Base-by-base conservation (phyloP, 2,797 vertebrate species). In the Eleutherodactylus coqui region DNA sequence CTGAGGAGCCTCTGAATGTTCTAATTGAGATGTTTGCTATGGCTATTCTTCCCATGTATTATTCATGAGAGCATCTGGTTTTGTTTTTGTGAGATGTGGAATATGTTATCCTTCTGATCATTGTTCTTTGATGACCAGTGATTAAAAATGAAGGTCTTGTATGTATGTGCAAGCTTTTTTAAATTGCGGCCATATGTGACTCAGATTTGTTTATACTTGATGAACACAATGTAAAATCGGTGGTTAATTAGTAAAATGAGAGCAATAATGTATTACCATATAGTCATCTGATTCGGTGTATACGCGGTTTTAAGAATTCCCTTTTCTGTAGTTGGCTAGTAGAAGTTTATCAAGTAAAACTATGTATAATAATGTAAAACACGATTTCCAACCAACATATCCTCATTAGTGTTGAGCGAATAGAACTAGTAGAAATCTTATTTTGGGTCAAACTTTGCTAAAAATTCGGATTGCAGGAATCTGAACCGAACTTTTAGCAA, bases 1-100 rank as follows among this genome's bases (percentile, higher is more conserved):
- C 80, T 78, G 73, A 72, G 49, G 36, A 83, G 75, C 49, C 67
- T 83, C 24, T 78, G 32, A 27, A 79, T 87, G n/a, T 60, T 47
- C 17, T 69, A 27, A 43, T n/a, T 60, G 38, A 60, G 70, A 21
- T 77, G 34, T 67, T n/a, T 60, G 47, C 55, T 55, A 29, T 32
- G 75, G 27, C 73, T 51, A 87, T 72, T 70, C 62, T 14, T 27
- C 70, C 43, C 38, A 70, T 87, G 77, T 69, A 87, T 79, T 83
- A 87, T 87, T 82, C 80, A 87, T 83, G 36, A 55, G 21, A 36
- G 55, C 85, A 87, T 87, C 85, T 87, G 85, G 49, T 78, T 77
- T 55, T 72, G 79, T 79, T 81, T 75, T 78, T 64, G 49, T 72
- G 51, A 43, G n/a, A n/a, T 43, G 60, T 32, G 10, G 58, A 78